Evolutionary conservation across 2,797 vertebrate genomes (phyloP).

Genomic region (Acipenser transmontanus): DNA sequence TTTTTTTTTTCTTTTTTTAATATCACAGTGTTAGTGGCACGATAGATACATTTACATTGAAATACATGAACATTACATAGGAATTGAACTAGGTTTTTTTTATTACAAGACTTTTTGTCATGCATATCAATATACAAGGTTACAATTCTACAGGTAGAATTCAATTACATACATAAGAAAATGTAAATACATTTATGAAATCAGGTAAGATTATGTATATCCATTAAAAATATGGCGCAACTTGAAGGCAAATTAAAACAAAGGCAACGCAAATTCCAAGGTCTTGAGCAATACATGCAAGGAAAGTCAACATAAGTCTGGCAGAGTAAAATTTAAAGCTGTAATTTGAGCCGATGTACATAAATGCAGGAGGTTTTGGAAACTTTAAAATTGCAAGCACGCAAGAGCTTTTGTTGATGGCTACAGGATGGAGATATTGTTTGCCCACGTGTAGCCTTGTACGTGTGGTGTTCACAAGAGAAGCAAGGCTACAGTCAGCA

Average conservation of each 20-base stretch:
- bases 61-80: conserved; percentile 38
- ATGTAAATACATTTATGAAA: conserved; percentile 36
- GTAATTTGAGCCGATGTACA: too few species aligned
- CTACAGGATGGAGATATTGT: too few species aligned
- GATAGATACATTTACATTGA: conserved; percentile 55
- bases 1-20: conserved; percentile 57
- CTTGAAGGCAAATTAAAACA: conserved; percentile 29
- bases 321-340: too few species aligned
- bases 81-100: conserved; percentile 32
- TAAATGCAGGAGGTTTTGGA: too few species aligned
- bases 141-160: conserved; percentile 34
- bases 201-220: too few species aligned
- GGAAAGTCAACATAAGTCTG: too few species aligned
- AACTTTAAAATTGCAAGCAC: too few species aligned
- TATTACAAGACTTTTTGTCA: conserved; percentile 52
- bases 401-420: too few species aligned
- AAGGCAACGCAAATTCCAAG: background rate
- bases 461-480: too few species aligned
- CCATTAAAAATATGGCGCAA: too few species aligned
- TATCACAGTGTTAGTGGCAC: conserved; percentile 85
- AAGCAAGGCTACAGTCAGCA: too few species aligned
- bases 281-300: background rate
- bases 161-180: conserved; percentile 40
- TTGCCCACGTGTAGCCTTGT: too few species aligned
- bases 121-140: conserved; percentile 59